These are phyloP conservation scores for Caenorhabditis remanei DNA, from an alignment of 1,140 invertebrate species.

Conservation along the genomic window DNA sequence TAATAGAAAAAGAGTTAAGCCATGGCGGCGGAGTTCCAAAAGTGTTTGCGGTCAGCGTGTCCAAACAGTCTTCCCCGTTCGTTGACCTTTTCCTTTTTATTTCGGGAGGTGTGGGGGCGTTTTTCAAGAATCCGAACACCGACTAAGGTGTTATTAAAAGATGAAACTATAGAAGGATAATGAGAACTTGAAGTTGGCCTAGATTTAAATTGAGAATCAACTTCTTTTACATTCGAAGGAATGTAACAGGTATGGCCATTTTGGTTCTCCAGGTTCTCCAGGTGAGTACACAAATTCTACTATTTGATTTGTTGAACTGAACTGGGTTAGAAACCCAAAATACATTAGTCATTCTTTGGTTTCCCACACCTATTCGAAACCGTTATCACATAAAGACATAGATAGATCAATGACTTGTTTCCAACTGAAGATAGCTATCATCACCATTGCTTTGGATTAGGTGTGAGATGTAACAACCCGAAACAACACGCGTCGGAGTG, in stretches of 20 bases:
- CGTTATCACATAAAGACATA: neutral
- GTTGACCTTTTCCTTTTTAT: slow-evolving; percentile 16
- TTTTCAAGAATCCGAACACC: slow-evolving; percentile 23
- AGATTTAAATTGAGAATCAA: slow-evolving; percentile 29
- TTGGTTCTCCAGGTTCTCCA: neutral
- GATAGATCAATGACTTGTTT: slow-evolving; percentile 31
- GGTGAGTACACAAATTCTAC: neutral
- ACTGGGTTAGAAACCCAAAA: too few species aligned
- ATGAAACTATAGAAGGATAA: slow-evolving; percentile 30
- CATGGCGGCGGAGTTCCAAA: slow-evolving; percentile 38
- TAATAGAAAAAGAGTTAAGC: neutral
- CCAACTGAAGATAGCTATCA: neutral
- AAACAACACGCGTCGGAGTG: neutral
- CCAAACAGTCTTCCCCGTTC: slow-evolving; percentile 34
- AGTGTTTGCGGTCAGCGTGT: slow-evolving; percentile 52
- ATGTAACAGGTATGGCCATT: neutral
- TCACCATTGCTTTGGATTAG: neutral
- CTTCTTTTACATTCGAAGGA: neutral
- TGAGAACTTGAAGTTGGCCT: slow-evolving; percentile 24
- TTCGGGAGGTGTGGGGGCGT: slow-evolving; percentile 10
- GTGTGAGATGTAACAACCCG: neutral
- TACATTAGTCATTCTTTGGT: too few species aligned
- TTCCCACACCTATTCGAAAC: too few species aligned
- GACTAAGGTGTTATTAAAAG: slow-evolving; percentile 7
- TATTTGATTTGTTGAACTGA: too few species aligned